Evolutionary conservation across 2,797 vertebrate genomes (phyloP), one percentile per base, ranked within the genome.

Genomic region (Basileuterus tristriatus): DNA sequence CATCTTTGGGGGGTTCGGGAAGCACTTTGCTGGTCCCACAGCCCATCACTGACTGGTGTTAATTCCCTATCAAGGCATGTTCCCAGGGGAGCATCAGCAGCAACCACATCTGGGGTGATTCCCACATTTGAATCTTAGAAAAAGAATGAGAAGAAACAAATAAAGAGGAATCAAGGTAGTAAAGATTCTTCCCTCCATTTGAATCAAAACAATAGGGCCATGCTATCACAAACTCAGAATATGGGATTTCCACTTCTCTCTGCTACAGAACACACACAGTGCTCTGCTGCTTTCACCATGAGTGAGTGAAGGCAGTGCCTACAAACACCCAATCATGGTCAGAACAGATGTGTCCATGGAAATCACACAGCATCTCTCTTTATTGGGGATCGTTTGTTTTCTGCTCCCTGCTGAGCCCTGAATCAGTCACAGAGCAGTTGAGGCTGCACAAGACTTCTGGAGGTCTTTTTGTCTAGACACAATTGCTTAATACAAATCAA

Each of bases 11-110:
- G 94, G 99, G 98, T 98, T 99, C 99, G 29, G 99, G 99, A 98
- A 99, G 99, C 96, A 99, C 99, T 98, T 99, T 99, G 97, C 99
- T 99, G 97, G 98, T 99, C 98, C 99, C 98, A 98, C 99, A 99
- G 98, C 99, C 99, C 99, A 99, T 99, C 98, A 99, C 98, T 98
- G 98, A 98, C 98, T 94, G 97, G 96, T 98, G 97, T 97, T 94
- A 98, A 68, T 98, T 97, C 97, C 94, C 97, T 97, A 92, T 96
- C 97, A 97, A 98, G 98, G 97, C 98, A 98, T 98, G 96, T 98
- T 98, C 97, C 97, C 97, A 90, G 87, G 94, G 87, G 37, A 82
- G 96, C 86, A 94, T 2, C 97, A 91, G 93, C 96, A 97, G 95
- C 96, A 97, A 95, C 96, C 97, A 94, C 97, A 91, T n/a, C 81